Base-by-base conservation (phyloP, 1,140 invertebrate genomes). In the Octopus sinensis region DNA sequence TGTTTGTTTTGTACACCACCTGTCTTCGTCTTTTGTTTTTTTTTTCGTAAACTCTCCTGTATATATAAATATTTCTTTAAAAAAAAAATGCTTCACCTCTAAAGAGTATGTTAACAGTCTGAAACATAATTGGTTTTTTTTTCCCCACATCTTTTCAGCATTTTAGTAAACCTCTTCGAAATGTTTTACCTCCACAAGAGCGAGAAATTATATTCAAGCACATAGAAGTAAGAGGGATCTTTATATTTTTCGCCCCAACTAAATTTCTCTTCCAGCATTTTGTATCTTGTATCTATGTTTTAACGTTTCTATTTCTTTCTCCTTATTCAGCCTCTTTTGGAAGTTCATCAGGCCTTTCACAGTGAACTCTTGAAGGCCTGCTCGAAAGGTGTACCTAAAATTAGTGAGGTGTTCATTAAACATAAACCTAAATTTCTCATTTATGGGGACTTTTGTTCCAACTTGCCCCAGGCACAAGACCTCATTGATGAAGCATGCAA, bases 361-460 rank as follows among this genome's bases (percentile, higher is more conserved):
- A 93, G 92, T 80, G 96, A 97, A 87, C 91, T 98, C 75, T 91
- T 93, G 12, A 94, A 95, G 87, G 94, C 96, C 4, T 93, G 93
- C 79, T 84, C 88, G 89, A 81, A 91, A 89, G n/a, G 91, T 86
- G 85, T 92, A 90, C 84, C 87, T 90, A 82, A 81, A 78, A 82
- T 87, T 76, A 83, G 84, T 81, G 88, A 88, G 23, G 84, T 88
- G 1, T 99, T 99, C 90, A 92, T 97, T 4, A 94, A 95, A 82
- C 97, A 95, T 93, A 94, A 96, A 85, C 95, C 97, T 86, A 94
- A 94, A 82, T 95, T 99, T 89, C 92, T 99, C 17, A 93, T 98
- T 76, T 99, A 99, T 89, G 97, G 97, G 13, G 95, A 96, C 87
- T 99, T 98, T 90, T 99, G 97, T 91, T 95, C 96, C 5, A 97